Evolutionary conservation across 2,113 vertebrate species (phyloP).

Genomic region (Candoia aspera): DNA sequence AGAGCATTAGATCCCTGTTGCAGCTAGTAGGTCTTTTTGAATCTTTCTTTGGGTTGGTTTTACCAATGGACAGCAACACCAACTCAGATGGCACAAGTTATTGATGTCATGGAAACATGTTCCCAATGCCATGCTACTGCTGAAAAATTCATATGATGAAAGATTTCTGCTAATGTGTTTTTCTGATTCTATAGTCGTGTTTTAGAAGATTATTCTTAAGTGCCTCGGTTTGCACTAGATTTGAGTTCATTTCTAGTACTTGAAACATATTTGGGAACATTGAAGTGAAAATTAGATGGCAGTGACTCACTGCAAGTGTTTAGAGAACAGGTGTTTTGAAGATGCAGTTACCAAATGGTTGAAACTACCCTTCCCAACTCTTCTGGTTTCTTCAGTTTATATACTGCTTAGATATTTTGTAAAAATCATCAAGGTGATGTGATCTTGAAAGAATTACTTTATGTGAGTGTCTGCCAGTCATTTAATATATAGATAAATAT

Average conservation of each 20-base stretch:
- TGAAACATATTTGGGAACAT: slow-evolving; percentile 49
- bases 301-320: slow-evolving; percentile 39
- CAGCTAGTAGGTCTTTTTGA: slow-evolving; percentile 31
- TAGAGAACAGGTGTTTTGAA: slow-evolving; percentile 57
- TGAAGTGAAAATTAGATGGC: slow-evolving; percentile 26
- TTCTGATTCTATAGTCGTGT: slow-evolving; percentile 35
- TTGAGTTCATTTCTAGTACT: slow-evolving; percentile 45
- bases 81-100: background rate
- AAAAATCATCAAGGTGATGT: background rate
- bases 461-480: background rate
- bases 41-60: slow-evolving; percentile 37
- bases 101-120: background rate
- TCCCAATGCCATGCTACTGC: slow-evolving; percentile 54
- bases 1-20: background rate
- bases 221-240: slow-evolving; percentile 49
- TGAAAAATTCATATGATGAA: slow-evolving; percentile 40
- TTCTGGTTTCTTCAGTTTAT: slow-evolving; percentile 32
- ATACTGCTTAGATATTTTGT: slow-evolving; percentile 18
- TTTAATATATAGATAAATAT: background rate
- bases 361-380: background rate
- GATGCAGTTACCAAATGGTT: slow-evolving; percentile 30
- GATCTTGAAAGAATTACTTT: background rate
- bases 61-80: slow-evolving; percentile 46
- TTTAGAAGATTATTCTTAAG: slow-evolving; percentile 36
- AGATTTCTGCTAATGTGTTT: slow-evolving; percentile 28